Percentiles rank a stretch among this genome's conserved stretches.
These are phyloP conservation scores for Leptocoma aspasia DNA, from an alignment of 2,113 vertebrate species.

Conservation along the genomic window DNA sequence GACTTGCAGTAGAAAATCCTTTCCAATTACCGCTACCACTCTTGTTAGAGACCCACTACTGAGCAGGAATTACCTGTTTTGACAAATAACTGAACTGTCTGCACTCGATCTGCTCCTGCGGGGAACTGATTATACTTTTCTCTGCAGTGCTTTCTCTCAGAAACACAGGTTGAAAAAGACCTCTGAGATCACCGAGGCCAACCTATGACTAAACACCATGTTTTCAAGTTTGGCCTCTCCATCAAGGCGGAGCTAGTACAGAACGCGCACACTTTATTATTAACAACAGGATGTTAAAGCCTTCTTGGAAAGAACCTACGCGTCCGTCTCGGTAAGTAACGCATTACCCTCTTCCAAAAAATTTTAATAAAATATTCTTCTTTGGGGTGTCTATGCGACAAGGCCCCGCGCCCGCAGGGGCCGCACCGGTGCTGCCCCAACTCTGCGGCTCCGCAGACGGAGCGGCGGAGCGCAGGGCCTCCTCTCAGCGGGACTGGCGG, in stretches of 20 bases:
- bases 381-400: fast-evolving
- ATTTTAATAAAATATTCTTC: fast-evolving
- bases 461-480: not conserved
- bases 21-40: not conserved
- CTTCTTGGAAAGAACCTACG: not conserved
- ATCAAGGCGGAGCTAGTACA: fast-evolving
- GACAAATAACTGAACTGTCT: fast-evolving
- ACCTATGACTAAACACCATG: not conserved
- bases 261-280: not conserved
- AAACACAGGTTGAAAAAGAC: not conserved
- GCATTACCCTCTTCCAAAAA: fast-evolving
- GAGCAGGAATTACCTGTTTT: not conserved
- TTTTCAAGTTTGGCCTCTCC: not conserved
- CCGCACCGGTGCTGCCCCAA: not conserved
- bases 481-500: fast-evolving
- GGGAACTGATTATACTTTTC: not conserved
- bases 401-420: fast-evolving
- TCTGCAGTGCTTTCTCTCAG: not conserved
- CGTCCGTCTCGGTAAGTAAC: fast-evolving
- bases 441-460: not conserved
- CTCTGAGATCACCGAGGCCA: not conserved
- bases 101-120: too few species aligned
- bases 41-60: not conserved
- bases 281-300: not conserved
- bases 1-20: not conserved